Evolutionary conservation across 2,113 vertebrate species (phyloP), one percentile per base, ranked within the genome.

Genomic region (Sciurus niger): DNA sequence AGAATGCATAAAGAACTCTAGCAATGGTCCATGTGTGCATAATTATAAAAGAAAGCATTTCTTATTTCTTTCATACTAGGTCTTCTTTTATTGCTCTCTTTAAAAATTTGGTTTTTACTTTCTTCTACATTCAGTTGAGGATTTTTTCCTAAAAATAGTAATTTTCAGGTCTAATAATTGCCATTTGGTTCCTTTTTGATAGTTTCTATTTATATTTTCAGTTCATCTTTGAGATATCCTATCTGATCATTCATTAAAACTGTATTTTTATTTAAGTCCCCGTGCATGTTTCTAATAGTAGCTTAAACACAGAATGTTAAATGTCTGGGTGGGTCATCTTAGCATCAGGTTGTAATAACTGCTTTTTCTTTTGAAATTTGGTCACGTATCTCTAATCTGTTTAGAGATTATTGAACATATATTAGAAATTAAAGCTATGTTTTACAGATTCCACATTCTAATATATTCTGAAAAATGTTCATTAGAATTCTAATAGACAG

Each of bases 401-500:
- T 72, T 90, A 82, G 18, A 97, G 37, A 14, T 76, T n/a, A n/a
- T 90, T 85, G 17, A 86, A 20, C 12, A 14, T 73, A 91, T 55
- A 84, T 30, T 93, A 2, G 6, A 94, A 96, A 86, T 72, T 77
- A 3, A 65, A 28, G 3, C 2, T 74, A 72, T n/a, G 1, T 34
- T 94, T 80, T 92, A 76, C 17, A 84, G 17, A 40, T 17, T 43
- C 28, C 34, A 2, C 11, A 46, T 94, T 82, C 24, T 85, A 58
- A n/a, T 40, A 55, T 72, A 4, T 86, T 46, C 48, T 58, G 34
- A 34, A 76, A 89, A 70, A 53, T 30, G 4, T 3, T 55, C 6
- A 55, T 73, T 86, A 83, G 74, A 60, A 76, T 84, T 65, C 13
- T 79, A 60, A 5, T 4, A 79, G 25, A 63, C 53, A 28, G 32